Base-by-base conservation (phyloP, 2,888 invertebrate genomes). In the Lasioglossum lativentre region DNA sequence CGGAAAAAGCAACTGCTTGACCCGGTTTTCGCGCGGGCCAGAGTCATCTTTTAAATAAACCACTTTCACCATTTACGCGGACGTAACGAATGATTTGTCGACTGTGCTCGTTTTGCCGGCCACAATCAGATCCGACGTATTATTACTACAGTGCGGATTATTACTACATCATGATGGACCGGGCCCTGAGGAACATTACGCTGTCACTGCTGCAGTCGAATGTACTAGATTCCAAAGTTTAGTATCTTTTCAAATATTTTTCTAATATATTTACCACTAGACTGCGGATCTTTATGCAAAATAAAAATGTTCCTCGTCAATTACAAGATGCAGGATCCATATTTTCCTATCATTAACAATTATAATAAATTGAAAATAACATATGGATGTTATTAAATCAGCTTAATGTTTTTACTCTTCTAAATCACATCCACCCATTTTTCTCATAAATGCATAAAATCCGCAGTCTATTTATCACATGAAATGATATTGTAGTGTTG, bases 31-130 rank as follows among this genome's bases (percentile, higher is more conserved):
- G 19, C 45, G 30, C 73, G 73, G 68, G 23, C 14, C 82, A 89
- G 83, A 89, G 88, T 91, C 90, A 89, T 91, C 90, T 90, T 87
- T 88, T 86, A 88, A 91, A 91, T 90, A 89, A 86, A 79, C 63
- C 78, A 74, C 78, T 74, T 82, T 16, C 16, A 16, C 63, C 30
- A 63, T 63, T 63, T 63, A 63, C 30, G 30, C 19, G 63, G 16
- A 30, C 30, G 63, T 68, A 23, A 68, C 38, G 38, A 38, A 68
- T n/a, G 38, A 68, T 38, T 38, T 68, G 68, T 38, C 38, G 34
- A 23, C 19, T 66, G 23, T 23, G 68, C 23, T 23, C 38, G 23
- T 38, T 56, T n/a, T 8, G 38, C 23, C 23, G 10, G 38, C 23
- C 34, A 68, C 38, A 23, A 68, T 19, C 38, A 10, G 19, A 66